Evolutionary conservation across 2,888 invertebrate species (phyloP).

Genomic region (Spodoptera littoralis): DNA sequence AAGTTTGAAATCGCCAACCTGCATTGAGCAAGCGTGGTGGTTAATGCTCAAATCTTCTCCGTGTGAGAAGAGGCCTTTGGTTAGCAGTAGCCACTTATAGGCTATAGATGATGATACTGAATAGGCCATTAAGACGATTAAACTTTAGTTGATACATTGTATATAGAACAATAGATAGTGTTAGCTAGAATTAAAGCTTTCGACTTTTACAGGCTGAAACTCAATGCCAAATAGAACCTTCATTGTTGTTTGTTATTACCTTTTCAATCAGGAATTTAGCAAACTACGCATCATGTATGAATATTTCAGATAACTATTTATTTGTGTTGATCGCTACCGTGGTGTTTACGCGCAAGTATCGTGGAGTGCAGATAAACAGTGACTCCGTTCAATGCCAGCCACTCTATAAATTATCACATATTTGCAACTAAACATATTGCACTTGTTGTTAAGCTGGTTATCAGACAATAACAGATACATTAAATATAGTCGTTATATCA

Average conservation of each 20-base stretch:
- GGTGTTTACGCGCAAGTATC: slow-evolving; percentile 33
- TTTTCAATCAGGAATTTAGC: neutral
- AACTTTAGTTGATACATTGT: no score
- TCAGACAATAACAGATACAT: slow-evolving; percentile 17
- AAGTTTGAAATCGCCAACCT: no score
- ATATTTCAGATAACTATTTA: slow-evolving; percentile 15
- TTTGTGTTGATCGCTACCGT: slow-evolving; percentile 23
- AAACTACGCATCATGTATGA: slow-evolving; percentile 1
- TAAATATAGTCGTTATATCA: no score
- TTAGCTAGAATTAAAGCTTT: no score
- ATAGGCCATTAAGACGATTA: no score
- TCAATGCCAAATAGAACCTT: neutral
- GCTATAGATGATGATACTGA: no score
- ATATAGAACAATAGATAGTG: no score
- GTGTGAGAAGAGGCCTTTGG: no score
- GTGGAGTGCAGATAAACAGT: slow-evolving; percentile 40
- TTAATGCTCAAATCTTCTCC: no score
- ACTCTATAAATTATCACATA: slow-evolving; percentile 50
- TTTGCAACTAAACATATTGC: slow-evolving; percentile 37
- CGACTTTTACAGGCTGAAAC: neutral
- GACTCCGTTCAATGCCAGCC: slow-evolving; percentile 51
- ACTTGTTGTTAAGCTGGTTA: slow-evolving; percentile 22
- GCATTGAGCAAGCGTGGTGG: no score
- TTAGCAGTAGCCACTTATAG: no score
- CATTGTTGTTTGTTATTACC: slow-evolving; percentile 5